phyloP scores from a whole-genome alignment of 2,797 vertebrate species.

The Allobates femoralis region DNA sequence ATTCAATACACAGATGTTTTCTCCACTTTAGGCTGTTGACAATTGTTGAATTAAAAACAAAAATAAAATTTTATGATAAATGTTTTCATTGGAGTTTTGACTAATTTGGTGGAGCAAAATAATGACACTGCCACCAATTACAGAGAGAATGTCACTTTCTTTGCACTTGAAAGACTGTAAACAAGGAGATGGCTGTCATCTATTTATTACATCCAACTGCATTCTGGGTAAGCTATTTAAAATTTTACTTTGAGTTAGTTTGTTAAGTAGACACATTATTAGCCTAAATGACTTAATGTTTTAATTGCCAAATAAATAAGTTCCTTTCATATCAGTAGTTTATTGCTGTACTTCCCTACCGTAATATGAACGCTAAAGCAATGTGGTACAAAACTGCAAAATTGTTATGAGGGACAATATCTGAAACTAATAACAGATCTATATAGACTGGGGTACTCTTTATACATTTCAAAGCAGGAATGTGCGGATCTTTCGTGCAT shows the following conservation, averaged over 20 bases:
- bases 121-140: constrained; percentile 48
- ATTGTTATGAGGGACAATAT: too few relatives aligned
- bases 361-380: background rate
- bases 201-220: background rate
- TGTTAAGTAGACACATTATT: constrained; percentile 15
- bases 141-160: constrained; percentile 35
- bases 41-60: constrained; percentile 41
- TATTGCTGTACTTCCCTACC: background rate
- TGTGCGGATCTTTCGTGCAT: too few relatives aligned
- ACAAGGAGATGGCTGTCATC: constrained; percentile 6
- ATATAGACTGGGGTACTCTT: too few relatives aligned
- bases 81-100: constrained; percentile 51
- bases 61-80: constrained; percentile 51
- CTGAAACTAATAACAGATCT: too few relatives aligned
- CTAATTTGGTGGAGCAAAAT: constrained; percentile 47
- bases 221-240: constrained; percentile 27
- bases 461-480: too few relatives aligned
- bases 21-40: constrained; percentile 26
- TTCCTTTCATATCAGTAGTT: background rate
- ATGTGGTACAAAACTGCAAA: background rate
- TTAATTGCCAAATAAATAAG: constrained; percentile 11
- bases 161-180: constrained; percentile 5
- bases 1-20: constrained; percentile 46
- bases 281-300: constrained; percentile 20
- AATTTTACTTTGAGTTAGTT: background rate